Conservation (phyloP, 2,797 vertebrate genomes). For the Euthynnus affinis region DNA sequence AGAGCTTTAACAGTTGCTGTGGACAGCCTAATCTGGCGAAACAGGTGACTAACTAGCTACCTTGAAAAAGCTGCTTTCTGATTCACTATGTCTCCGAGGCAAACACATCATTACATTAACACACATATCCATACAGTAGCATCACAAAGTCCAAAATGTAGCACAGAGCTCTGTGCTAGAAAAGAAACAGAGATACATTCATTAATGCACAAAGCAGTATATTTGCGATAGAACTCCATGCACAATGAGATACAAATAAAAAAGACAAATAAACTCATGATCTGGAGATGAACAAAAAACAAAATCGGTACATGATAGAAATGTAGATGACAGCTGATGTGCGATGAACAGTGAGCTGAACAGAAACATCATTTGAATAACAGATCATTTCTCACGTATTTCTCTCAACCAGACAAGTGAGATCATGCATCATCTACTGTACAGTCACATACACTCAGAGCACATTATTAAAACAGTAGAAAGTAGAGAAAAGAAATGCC, state of each 20-base stretch:
- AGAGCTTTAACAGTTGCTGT: constrained; percentile 32
- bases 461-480: constrained; percentile 32
- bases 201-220: constrained; percentile 71
- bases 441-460: constrained; percentile 39
- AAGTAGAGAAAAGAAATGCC: constrained; percentile 14
- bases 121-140: constrained; percentile 53
- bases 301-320: constrained; percentile 37
- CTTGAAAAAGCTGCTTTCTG: constrained; percentile 38
- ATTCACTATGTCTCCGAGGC: constrained; percentile 53
- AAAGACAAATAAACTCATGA: constrained; percentile 39
- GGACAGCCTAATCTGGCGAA: constrained; percentile 52
- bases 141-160: constrained; percentile 42
- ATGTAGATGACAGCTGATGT: constrained; percentile 54
- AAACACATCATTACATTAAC: constrained; percentile 70
- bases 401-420: constrained; percentile 50
- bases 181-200: constrained; percentile 76
- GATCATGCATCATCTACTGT: constrained; percentile 53
- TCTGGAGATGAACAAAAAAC: constrained; percentile 48
- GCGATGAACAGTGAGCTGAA: constrained; percentile 51
- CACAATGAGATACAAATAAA: constrained; percentile 48
- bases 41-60: constrained; percentile 66
- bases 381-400: constrained; percentile 49
- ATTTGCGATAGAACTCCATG: constrained; percentile 67
- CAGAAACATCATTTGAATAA: constrained; percentile 40
- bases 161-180: constrained; percentile 64